Evolutionary conservation across 2,113 vertebrate genomes (phyloP).

Genomic region (Dasyurus viverrinus): DNA sequence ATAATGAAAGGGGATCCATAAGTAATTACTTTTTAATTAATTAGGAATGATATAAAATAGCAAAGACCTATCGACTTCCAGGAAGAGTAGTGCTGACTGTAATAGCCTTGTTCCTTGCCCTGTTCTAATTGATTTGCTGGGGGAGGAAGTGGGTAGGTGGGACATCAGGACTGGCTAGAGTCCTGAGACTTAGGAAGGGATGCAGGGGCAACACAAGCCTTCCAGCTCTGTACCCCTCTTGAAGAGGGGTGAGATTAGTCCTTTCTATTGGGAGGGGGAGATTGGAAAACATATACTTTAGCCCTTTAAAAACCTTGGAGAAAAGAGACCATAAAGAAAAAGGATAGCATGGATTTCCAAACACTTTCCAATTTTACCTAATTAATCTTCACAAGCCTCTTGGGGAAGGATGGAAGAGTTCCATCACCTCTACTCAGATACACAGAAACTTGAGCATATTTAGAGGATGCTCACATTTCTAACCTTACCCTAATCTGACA

Average conservation of each 20-base stretch:
- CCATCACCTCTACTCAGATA: not conserved
- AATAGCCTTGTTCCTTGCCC: constrained; percentile 67
- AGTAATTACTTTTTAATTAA: constrained; percentile 85
- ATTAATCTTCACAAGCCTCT: constrained; percentile 1
- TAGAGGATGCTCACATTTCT: not conserved
- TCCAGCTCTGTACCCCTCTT: not conserved
- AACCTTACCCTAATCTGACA: fast-evolving
- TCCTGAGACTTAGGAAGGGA: not conserved
- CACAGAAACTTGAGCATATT: not conserved
- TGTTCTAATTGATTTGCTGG: constrained; percentile 71
- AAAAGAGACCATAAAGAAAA: not conserved
- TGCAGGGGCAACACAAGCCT: not conserved
- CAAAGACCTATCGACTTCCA: constrained; percentile 47
- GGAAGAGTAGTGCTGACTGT: constrained; percentile 40
- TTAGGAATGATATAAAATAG: constrained; percentile 81
- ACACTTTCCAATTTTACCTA: not conserved
- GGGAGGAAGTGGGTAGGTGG: not conserved
- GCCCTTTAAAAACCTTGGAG: not conserved
- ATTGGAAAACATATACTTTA: not conserved
- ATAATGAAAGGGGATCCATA: constrained; percentile 78
- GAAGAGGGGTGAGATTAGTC: not conserved
- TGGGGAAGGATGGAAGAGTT: not conserved
- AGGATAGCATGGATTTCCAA: not conserved
- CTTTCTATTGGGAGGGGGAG: not conserved
- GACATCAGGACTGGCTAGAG: not conserved